Conservation (phyloP, 2,797 vertebrate species). For the Meda fulgida region DNA sequence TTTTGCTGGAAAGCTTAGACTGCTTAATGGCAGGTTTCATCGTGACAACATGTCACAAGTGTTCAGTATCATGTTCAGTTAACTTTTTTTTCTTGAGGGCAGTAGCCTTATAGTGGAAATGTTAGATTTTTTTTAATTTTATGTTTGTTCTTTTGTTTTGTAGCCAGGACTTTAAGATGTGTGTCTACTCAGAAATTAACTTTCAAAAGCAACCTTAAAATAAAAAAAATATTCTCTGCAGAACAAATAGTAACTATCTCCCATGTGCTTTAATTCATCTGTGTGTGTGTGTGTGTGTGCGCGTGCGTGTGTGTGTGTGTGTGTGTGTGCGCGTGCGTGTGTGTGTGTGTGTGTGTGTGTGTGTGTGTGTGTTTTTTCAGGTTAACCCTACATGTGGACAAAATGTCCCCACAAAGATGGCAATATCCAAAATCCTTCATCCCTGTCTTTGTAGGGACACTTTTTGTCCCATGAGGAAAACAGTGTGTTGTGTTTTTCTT, state of each 20-base stretch:
- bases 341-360: no score
- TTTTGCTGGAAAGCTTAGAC: no score
- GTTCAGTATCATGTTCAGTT: background rate
- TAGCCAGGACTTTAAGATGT: background rate
- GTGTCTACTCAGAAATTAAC: background rate
- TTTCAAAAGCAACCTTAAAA: background rate
- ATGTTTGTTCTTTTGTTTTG: background rate
- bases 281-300: no score
- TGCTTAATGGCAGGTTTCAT: background rate
- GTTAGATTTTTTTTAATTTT: background rate
- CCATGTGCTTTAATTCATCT: no score
- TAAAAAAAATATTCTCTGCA: background rate
- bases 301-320: no score
- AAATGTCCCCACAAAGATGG: no score
- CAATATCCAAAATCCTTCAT: no score
- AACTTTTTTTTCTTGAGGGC: background rate
- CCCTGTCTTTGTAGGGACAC: no score
- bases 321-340: no score
- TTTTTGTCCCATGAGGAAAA: no score
- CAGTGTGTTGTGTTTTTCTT: background rate
- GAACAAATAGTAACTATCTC: background rate
- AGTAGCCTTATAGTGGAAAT: background rate
- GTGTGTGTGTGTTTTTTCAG: no score
- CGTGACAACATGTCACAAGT: background rate
- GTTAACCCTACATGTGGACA: no score